Evolutionary conservation across 1,140 invertebrate species (phyloP).

Genomic region (Macrotrachela quadricornifera): DNA sequence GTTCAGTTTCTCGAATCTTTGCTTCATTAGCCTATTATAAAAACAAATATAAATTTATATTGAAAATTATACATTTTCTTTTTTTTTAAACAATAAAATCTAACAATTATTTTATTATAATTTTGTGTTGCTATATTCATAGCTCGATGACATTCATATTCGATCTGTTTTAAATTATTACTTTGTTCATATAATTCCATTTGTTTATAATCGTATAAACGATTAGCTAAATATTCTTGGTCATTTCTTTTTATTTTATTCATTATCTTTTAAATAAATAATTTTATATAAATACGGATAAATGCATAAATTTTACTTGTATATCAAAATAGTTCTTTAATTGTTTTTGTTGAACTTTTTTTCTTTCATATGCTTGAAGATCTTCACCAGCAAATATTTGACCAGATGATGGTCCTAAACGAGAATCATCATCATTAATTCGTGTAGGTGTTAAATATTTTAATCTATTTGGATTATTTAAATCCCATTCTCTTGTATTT

Average conservation of each 20-base stretch:
- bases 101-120: conserved; percentile 52
- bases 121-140: conserved; percentile 41
- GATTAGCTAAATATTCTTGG: conserved; percentile 16
- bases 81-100: background rate
- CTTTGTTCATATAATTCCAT: conserved; percentile 25
- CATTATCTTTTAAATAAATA: too few species aligned
- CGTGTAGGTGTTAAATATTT: conserved; percentile 50
- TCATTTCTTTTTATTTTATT: conserved; percentile 1
- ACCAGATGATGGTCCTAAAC: conserved; percentile 34
- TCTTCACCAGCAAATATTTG: conserved; percentile 63
- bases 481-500: conserved; percentile 53
- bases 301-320: too few species aligned
- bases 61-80: background rate
- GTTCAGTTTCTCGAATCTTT: conserved; percentile 35
- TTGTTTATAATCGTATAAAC: conserved; percentile 28
- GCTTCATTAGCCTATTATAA: conserved; percentile 32
- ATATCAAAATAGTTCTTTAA: conserved; percentile 38
- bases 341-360: conserved; percentile 47
- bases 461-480: conserved; percentile 52
- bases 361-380: conserved; percentile 31
- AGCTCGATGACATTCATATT: conserved; percentile 25
- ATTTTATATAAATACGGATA: too few species aligned
- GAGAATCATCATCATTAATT: conserved; percentile 43
- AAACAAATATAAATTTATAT: conserved; percentile 34
- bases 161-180: conserved; percentile 24